Conservation (phyloP, 2,888 invertebrate genomes). For the Monopis laevigella region DNA sequence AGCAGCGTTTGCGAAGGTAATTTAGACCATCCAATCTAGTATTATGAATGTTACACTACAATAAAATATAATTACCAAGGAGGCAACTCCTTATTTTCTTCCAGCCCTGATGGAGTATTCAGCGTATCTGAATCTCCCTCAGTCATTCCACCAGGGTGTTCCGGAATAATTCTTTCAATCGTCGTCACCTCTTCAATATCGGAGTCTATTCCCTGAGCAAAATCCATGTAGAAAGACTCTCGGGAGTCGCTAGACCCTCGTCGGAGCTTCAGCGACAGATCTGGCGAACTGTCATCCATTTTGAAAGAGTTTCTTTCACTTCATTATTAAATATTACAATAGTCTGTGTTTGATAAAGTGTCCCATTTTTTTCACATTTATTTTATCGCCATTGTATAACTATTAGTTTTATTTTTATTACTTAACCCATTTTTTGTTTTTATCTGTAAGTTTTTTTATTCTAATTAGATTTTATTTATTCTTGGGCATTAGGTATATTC, state of each 20-base stretch:
- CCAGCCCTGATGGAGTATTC: constrained; percentile 58
- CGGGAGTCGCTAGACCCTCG: constrained; percentile 87
- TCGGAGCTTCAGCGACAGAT: constrained; percentile 84
- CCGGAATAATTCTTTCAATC: constrained; percentile 66
- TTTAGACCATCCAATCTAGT: too few species aligned
- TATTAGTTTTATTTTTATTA: too few species aligned
- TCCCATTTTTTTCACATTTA: too few species aligned
- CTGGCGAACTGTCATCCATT: constrained; percentile 83
- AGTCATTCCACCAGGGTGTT: constrained; percentile 51
- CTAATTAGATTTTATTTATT: too few species aligned
- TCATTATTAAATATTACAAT: too few species aligned
- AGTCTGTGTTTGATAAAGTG: too few species aligned
- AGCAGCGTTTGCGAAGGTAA: too few species aligned
- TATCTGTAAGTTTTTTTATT: too few species aligned
- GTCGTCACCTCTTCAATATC: constrained; percentile 88
- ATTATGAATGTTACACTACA: not conserved
- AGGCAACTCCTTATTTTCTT: constrained; percentile 54
- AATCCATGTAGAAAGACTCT: constrained; percentile 91
- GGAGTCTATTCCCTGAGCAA: constrained; percentile 89
- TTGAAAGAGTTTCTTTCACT: too few species aligned
- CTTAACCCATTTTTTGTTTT: too few species aligned
- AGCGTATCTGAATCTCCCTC: constrained; percentile 59
- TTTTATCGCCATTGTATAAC: too few species aligned
- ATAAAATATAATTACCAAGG: constrained; percentile 45
- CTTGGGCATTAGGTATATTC: too few species aligned